Evolutionary conservation across 2,797 vertebrate genomes (phyloP), one percentile per base, ranked within the genome.

Genomic region (Hafferia zeledoni): DNA sequence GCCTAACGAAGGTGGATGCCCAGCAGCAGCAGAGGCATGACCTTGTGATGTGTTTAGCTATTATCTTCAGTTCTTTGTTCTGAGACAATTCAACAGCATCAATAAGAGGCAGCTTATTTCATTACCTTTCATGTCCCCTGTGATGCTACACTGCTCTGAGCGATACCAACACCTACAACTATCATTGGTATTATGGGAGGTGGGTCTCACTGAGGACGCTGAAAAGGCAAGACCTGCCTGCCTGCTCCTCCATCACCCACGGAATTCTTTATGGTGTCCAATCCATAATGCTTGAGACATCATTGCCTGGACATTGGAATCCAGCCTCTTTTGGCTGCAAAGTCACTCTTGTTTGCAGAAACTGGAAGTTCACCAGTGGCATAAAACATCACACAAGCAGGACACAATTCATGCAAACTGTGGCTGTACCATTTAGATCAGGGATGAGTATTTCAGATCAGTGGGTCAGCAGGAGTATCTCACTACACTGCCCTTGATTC

Each of bases 61-160:
- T 63, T 74, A 70, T n/a, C 17, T 75, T 64, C 43, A 75, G 25
- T n/a, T 72, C 35, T 72, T 47, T 52, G 43, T 35, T 91, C 52
- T n/a, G 61, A 77, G 88, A 65, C 44, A 81, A 53, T 70, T 70
- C 44, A 72, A 37, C 10, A 39, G 56, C 69, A 83, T 18, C 37
- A 82, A 1, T 6, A 53, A 72, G 27, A 77, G 31, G 35, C 52
- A 85, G 52, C 27, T 80, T 65, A 39, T 46, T 55, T 70, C 17
- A 59, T 31, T 63, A 16, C 43, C 11, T 61, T 63, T 52, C 9
- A 5, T 0, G 11, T 11, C 41, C 14, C 27, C 35, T 0, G 0
- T 20, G 53, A 46, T 59, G 63, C 63, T 82, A 22, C 39, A 3
- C 35, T 17, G 70, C 55, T 75, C 31, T 71, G 27, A 46, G 59